Conservation (phyloP, 2,113 vertebrate genomes). For the Nannobrachium achirus region DNA sequence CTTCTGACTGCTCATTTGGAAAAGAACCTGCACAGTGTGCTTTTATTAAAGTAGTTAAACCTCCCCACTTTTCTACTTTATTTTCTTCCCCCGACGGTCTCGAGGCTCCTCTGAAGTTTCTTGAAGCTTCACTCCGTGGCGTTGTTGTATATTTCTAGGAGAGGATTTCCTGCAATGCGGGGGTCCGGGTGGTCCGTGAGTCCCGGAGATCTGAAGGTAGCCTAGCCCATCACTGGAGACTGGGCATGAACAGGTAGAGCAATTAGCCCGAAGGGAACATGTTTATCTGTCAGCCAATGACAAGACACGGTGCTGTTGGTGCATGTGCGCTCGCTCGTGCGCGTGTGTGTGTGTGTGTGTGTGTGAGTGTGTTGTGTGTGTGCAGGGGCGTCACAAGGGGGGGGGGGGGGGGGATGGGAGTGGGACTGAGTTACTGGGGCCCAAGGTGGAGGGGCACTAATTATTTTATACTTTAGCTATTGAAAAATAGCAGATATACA, state of each 20-base stretch:
- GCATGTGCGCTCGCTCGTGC: not conserved
- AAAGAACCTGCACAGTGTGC: conserved; percentile 35
- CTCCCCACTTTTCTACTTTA: conserved; percentile 9
- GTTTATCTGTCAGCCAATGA: conserved; percentile 67
- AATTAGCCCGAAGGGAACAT: conserved; percentile 68
- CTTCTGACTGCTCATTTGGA: conserved; percentile 44
- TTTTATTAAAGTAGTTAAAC: conserved; percentile 42
- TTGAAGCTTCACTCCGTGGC: conserved; percentile 7
- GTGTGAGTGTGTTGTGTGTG: not conserved
- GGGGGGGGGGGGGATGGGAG: too few relatives aligned
- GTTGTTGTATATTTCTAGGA: conserved; percentile 36
- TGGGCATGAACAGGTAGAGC: conserved; percentile 63
- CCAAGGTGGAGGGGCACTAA: too few relatives aligned
- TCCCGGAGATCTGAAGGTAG: conserved; percentile 55
- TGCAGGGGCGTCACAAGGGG: conserved; percentile 3
- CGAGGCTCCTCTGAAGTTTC: conserved; percentile 33
- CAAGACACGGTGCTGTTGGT: conserved; percentile 61
- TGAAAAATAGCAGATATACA: too few relatives aligned
- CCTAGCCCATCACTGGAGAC: conserved; percentile 57
- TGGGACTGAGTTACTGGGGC: too few relatives aligned
- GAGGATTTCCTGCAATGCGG: conserved; percentile 27
- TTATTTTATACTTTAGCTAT: too few relatives aligned
- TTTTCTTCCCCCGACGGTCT: too few relatives aligned
- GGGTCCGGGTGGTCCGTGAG: conserved; percentile 29
- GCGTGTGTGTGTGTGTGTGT: conserved; percentile 9